Evolutionary conservation across 2,888 invertebrate species (phyloP).

Genomic region (Troides oblongomaculatus): DNA sequence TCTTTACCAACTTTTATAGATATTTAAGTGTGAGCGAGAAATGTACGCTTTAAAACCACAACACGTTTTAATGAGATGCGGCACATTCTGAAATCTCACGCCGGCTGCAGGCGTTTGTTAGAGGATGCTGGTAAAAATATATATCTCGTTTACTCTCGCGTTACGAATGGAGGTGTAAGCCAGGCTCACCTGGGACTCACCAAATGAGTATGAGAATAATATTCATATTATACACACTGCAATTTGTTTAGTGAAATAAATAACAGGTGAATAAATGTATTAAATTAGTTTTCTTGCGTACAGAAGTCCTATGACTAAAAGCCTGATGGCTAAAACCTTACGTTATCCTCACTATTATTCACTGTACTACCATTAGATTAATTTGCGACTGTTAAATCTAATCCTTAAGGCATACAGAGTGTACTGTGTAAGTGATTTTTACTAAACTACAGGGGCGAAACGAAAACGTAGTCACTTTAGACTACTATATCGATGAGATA

Average conservation of each 20-base stretch:
- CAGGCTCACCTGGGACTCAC: not conserved
- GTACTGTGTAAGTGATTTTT: too few species aligned
- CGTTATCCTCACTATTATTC: too few species aligned
- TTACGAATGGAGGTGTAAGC: not conserved
- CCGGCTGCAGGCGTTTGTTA: conserved; percentile 1
- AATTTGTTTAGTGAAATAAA: not conserved
- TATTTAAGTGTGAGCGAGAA: not conserved
- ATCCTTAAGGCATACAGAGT: too few species aligned
- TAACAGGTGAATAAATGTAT: not conserved
- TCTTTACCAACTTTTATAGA: not conserved
- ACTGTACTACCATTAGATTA: too few species aligned
- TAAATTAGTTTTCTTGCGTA: not conserved
- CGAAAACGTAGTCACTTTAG: too few species aligned
- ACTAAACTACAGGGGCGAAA: too few species aligned
- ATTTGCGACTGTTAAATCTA: too few species aligned
- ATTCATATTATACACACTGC: not conserved
- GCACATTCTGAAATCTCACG: not conserved
- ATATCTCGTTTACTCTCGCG: not conserved
- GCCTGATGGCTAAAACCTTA: too few species aligned
- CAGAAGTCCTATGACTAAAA: not conserved
- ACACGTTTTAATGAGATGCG: conserved; percentile 3
- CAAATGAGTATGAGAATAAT: not conserved
- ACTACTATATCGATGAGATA: too few species aligned
- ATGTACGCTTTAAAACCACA: not conserved
- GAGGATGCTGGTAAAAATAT: conserved; percentile 1